Percentiles rank a stretch among this genome's conserved stretches.
These are phyloP conservation scores for Leucoraja ocellata DNA, from an alignment of 2,797 vertebrate genomes.

Conservation along the genomic window DNA sequence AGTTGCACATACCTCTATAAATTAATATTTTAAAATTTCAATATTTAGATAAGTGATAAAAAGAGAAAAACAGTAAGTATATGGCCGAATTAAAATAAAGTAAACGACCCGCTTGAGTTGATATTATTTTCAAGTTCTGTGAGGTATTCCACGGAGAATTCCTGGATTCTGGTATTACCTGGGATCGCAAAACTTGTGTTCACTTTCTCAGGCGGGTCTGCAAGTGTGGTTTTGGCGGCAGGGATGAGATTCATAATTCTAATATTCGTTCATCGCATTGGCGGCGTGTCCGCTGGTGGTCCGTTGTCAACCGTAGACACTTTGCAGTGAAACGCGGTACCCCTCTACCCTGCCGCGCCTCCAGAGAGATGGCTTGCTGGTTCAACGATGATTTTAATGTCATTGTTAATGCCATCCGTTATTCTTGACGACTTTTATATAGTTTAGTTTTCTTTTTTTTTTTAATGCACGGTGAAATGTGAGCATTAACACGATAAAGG, in stretches of 20 bases:
- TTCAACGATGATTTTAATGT: not conserved
- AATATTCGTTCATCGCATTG: not conserved
- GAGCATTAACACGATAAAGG: not conserved
- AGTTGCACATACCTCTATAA: slow-evolving; percentile 17
- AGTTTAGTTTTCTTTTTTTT: not conserved
- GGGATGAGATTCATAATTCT: not conserved
- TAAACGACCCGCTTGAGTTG: not conserved
- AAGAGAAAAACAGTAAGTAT: not conserved
- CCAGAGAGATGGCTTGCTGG: not conserved
- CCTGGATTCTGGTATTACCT: not conserved
- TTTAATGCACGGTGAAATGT: too few species aligned
- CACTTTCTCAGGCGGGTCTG: not conserved
- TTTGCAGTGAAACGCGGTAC: not conserved
- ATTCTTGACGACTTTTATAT: not conserved
- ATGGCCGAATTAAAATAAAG: not conserved
- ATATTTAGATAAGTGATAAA: slow-evolving; percentile 33
- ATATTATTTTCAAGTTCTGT: not conserved
- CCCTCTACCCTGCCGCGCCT: not conserved
- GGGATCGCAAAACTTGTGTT: not conserved
- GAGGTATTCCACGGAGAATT: not conserved
- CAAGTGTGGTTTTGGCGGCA: not conserved
- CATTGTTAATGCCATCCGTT: not conserved
- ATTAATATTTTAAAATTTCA: slow-evolving; percentile 17
- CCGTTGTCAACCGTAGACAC: not conserved
- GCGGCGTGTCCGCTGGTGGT: too few species aligned